Base-by-base conservation (phyloP, 2,888 invertebrate genomes). In the Auanema sp. region DNA sequence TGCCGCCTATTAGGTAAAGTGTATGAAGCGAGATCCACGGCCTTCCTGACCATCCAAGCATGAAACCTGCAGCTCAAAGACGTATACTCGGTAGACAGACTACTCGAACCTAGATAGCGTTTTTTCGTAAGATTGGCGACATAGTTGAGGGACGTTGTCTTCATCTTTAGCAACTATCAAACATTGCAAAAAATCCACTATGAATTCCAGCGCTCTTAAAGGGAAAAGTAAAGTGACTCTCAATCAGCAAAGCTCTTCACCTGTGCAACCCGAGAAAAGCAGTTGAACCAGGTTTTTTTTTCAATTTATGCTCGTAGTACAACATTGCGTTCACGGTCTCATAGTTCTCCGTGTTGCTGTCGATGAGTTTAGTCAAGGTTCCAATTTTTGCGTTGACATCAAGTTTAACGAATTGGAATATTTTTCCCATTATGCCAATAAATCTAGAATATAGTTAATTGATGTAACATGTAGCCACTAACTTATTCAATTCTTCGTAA, bases 21-120 rank as follows among this genome's bases (percentile, higher is more conserved):
- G 61, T 69, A 64, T 10, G 74, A 62, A 43, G 77, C 77, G 3
- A 77, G 58, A 44, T 58, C 62, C 23, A 77, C 76, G 10, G 76
- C 70, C 47, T 72, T 62, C 10, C 73, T 64, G 40, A 75, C 66
- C 40, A 72, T 49, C 73, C 73, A 75, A 18, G 63, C 67, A 50
- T 75, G 75, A 54, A 72, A 66, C 53, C 71, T 71, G 64, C 25
- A 70, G 52, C n/a, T 18, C 14, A 47, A 41, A 4, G 41, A 40
- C 33, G 40, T 40, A 14, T 4, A 24, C 21, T n/a, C 24, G 52
- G 23, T 18, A n/a, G 24, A 52, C 52, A 52, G 24, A 23, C n/a
- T 12, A 23, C 24, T 8, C 60, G 10, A 21, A 72, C 69, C 67
- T 69, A 4, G 72, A 64, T 21, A 75, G 49, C 1, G 75, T 75